Base-by-base conservation (phyloP, 2,888 invertebrate species). In the Achlya flavicornis region DNA sequence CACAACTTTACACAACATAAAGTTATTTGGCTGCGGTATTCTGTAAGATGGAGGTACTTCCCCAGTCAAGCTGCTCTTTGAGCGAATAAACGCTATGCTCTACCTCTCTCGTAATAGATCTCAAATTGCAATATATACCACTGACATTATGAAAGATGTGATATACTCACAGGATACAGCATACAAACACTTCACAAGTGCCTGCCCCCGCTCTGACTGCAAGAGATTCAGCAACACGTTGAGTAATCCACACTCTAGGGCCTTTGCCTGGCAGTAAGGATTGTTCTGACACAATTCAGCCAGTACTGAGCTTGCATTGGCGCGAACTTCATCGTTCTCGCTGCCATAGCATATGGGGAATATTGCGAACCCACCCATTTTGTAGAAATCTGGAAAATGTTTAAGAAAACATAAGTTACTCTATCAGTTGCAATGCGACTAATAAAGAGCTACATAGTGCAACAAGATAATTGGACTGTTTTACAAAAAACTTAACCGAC, bases 261-360 rank as follows among this genome's bases (percentile, higher is more conserved):
- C 95, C 57, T 94, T 92, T 35, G 95, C 88, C 85, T 98, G 98
- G 76, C 97, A 97, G 81, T 95, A 96, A 0, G 96, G 95, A 89
- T 98, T 98, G 89, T 98, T 98, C 88, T 98, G 98, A 46, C 96
- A 96, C 65, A 98, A 85, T 76, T 96, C 96, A 0, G 96, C 98
- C 3, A 98, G 90, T 14, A 98, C 88, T 38, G 95, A 94, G 12
- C 96, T 96, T 3, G 96, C 95, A 53, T 92, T 88, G 66, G 95
- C 94, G 46, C 97, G 93, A 0, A 98, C 91, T 19, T 94, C 91
- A 0, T 93, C 85, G 73, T 96, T 95, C 6, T 92, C 87, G 35
- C 95, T 95, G 68, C 95, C 94, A 38, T 97, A 89, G 79, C 97
- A 96, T 0, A 95, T 91, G 0, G 95, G 93, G 64, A 98, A 94